Conservation (phyloP, 2,113 vertebrate species). For the Axis porcinus region DNA sequence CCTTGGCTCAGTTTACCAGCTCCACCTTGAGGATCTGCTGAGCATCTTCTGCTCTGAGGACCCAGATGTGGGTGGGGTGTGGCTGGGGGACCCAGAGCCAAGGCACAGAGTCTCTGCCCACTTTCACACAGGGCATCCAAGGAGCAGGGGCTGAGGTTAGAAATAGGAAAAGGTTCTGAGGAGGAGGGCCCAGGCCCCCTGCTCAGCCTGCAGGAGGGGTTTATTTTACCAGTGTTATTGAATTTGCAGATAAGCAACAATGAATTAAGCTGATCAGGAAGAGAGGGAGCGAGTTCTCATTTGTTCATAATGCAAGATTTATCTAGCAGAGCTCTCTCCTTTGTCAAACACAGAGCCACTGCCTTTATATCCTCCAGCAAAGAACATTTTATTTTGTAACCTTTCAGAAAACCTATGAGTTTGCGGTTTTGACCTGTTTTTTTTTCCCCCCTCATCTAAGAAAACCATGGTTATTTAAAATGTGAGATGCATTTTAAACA, state of each 20-base stretch:
- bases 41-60: not conserved
- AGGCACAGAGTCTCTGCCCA: not conserved
- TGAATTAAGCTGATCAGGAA: constrained; percentile 62
- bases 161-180: constrained; percentile 34
- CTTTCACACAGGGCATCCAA: not conserved
- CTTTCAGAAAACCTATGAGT: constrained; percentile 59
- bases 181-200: not conserved
- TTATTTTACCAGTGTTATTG: constrained; percentile 61
- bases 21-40: not conserved
- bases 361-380: constrained; percentile 61
- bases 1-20: not conserved
- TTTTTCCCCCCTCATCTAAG: not conserved
- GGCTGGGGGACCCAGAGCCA: not conserved
- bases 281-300: constrained; percentile 5
- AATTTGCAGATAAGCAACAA: constrained; percentile 70
- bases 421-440: constrained; percentile 31
- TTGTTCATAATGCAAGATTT: constrained; percentile 53
- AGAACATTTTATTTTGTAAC: constrained; percentile 63
- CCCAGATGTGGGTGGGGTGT: not conserved
- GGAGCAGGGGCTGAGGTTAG: not conserved
- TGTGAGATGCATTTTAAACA: constrained; percentile 51
- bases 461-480: constrained; percentile 60
- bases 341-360: constrained; percentile 54
- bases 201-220: not conserved
- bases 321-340: constrained; percentile 50